A percentile compares a stretch with the other conserved stretches of the same genome.
Conservation (phyloP, 2,113 vertebrate species). For the Alectura lathami region DNA sequence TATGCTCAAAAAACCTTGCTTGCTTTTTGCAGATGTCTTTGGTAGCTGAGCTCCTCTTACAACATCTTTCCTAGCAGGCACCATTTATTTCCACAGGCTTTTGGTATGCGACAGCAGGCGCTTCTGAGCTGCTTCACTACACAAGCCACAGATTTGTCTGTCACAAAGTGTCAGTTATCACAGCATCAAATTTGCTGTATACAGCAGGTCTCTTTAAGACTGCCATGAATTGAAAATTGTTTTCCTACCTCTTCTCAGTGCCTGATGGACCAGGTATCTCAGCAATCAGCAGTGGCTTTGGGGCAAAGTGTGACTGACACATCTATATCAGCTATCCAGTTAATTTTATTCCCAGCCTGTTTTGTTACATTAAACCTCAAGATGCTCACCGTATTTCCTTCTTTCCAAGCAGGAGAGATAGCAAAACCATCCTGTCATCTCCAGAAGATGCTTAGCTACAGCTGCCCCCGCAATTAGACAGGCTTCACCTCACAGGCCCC, state of each 20-base stretch:
- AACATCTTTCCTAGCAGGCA: conserved; percentile 3
- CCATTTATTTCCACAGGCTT: conserved; percentile 33
- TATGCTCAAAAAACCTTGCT: not conserved
- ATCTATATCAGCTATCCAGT: conserved; percentile 33
- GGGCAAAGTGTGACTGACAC: conserved; percentile 48
- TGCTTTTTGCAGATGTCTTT: not conserved
- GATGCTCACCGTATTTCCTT: not conserved
- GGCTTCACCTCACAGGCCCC: not conserved
- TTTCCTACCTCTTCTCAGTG: conserved; percentile 51
- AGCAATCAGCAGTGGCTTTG: conserved; percentile 54
- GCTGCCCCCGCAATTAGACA: not conserved
- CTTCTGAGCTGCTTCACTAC: conserved; percentile 56
- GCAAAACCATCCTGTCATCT: not conserved
- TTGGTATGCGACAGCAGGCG: conserved; percentile 61
- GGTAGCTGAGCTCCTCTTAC: not conserved
- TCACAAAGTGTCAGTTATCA: conserved; percentile 61
- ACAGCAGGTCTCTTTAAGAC: conserved; percentile 58
- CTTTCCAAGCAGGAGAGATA: not conserved
- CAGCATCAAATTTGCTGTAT: conserved; percentile 60
- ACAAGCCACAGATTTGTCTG: conserved; percentile 63
- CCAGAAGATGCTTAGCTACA: not conserved
- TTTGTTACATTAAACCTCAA: not conserved
- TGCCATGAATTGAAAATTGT: conserved; percentile 54
- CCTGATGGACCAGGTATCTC: conserved; percentile 49
- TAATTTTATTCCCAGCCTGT: conserved; percentile 40